Evolutionary conservation across 2,113 vertebrate genomes (phyloP), one percentile per base, ranked within the genome.

Genomic region (Caloenas nicobarica): DNA sequence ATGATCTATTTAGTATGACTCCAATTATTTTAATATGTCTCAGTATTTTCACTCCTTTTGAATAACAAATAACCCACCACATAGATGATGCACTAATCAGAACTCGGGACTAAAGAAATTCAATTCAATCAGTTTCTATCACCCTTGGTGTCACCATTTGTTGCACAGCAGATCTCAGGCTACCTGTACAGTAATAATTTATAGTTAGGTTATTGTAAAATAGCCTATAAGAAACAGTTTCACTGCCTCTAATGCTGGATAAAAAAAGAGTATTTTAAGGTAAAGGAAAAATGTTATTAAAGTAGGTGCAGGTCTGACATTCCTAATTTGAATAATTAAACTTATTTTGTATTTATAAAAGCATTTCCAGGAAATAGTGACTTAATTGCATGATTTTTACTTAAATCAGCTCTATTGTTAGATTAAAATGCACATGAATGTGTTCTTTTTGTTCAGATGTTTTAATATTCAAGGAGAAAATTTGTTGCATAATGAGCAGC

Each of bases 361-460:
- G 17, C 21, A 57, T 70, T 92, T 86, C 6, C 71, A 91, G 38
- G 68, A 81, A 81, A 57, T 38, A 65, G 33, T 44, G 71, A 71
- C 24, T 83, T 86, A 38, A 38, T 71, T 28, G 28, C 50, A 54
- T 48, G 34, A 86, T 40, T 61, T 23, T 80, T 87, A 84, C 48
- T 89, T 25, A 89, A 38, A 83, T 86, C 82, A 83, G 11, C 31
- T 26, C 77, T 82, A 83, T 90, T 93, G 81, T 95, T 82, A 65
- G 24, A 54, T 58, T 80, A 82, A 92, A 96, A 84, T 84, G 54
- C 48, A 74, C 65, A 62, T 84, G 24, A 70, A 66, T 82, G 16
- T 88, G 8, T 74, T 86, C 65, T 82, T 95, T 97, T 93, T 69
- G 54, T 93, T 89, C 91, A 68, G 54, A 17, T 84, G 31, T 48